Evolutionary conservation across 2,888 invertebrate species (phyloP), one percentile per base, ranked within the genome.

Genomic region (Sesia apiformis): DNA sequence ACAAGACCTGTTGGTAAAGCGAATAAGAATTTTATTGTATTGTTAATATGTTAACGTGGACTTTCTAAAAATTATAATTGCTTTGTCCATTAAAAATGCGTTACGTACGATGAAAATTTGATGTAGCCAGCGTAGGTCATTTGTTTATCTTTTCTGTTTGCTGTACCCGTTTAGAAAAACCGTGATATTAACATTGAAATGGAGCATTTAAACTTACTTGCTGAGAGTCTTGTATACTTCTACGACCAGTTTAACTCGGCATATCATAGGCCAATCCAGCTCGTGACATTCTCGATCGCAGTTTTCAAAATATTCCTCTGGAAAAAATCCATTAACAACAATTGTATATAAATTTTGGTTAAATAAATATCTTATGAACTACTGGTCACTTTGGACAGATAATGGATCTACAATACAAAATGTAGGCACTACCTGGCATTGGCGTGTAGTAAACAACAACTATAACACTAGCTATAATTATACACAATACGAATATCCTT

Each of bases 261-360:
- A 96, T 67, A 93, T 94, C 94, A 94, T 94, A 3, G 94, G 94
- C 92, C 94, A 94, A 69, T 93, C 94, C 58, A 93, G 81, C 61
- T 93, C 93, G 67, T 94, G 93, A 76, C 96, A 96, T 65, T 93
- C 93, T 66, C 96, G 90, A 70, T 94, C 93, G 76, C 96, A 96
- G 69, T 93, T 93, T 67, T 93, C 91, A 68, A 93, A 93, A 67
- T 92, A 92, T 72, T 93, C 92, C 80, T 94, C 94, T 94, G 91
- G 53, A 93, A 93, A 23, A 23, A 23, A 23, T 23, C 23, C 23
- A 23, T 23, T 23, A 23, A 23, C 23, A 23, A 23, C 23, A 23
- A 23, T 23, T 23, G 23, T 23, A 23, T 23, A 23, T 23, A 23
- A 23, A 23, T 23, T 23, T 23, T 42, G 5, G 3, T 42, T 42